Evolutionary conservation across 2,797 vertebrate species (phyloP).

Genomic region (Rhabdophis nuchalis): DNA sequence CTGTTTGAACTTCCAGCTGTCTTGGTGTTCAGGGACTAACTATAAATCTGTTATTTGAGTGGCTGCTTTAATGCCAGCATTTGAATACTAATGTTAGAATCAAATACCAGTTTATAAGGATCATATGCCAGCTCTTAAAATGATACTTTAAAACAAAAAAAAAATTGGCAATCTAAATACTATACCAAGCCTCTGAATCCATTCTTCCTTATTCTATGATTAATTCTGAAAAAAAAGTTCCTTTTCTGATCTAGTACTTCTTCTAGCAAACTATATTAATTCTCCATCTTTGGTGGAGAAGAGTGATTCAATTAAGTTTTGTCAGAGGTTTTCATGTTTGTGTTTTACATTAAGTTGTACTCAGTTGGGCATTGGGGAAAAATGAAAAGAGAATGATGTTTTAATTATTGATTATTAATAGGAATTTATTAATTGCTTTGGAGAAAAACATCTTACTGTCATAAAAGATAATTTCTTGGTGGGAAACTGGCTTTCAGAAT

Average conservation of each 20-base stretch:
- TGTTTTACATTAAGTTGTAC: constrained; percentile 28
- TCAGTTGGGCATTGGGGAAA: not conserved
- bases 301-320: not conserved
- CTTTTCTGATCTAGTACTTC: not conserved
- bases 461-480: constrained; percentile 2
- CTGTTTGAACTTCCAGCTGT: not conserved
- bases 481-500: constrained; percentile 39
- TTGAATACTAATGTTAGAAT: constrained; percentile 8
- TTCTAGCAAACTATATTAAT: not conserved
- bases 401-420: constrained; percentile 32
- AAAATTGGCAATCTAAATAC: not conserved
- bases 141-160: not conserved
- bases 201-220: not conserved
- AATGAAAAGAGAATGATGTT: constrained; percentile 1
- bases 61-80: constrained; percentile 1
- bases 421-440: constrained; percentile 28
- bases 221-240: not conserved
- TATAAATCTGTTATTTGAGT: not conserved
- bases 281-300: not conserved
- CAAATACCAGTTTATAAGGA: constrained; percentile 8
- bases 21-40: not conserved
- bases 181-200: not conserved
- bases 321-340: not conserved
- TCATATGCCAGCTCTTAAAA: not conserved
- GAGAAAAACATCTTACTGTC: constrained; percentile 39